phyloP scores from a whole-genome alignment of 2,797 vertebrate genomes.

The Xenopus petersii region DNA sequence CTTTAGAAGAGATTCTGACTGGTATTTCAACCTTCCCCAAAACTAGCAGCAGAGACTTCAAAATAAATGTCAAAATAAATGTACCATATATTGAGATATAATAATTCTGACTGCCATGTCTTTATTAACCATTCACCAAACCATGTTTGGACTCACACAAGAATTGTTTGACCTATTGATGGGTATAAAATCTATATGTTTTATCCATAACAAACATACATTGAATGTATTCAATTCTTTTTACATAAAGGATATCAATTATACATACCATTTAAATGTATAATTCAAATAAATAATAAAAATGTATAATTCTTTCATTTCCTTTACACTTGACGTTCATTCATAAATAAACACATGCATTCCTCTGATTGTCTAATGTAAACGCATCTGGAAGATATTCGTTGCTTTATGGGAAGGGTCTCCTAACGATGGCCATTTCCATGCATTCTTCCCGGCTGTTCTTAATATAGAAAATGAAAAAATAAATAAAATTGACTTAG shows the following conservation, averaged over 20 bases:
- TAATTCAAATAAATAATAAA: conserved; percentile 45
- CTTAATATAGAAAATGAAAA: conserved; percentile 44
- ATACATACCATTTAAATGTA: conserved; percentile 41
- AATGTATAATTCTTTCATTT: conserved; percentile 41
- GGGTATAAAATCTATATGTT: too few relatives aligned
- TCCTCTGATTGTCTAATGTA: conserved; percentile 45
- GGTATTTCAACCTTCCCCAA: too few relatives aligned
- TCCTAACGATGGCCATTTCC: conserved; percentile 20
- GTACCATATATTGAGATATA: too few relatives aligned
- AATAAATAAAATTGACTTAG: conserved; percentile 41
- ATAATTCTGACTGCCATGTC: too few relatives aligned
- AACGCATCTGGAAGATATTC: conserved; percentile 47
- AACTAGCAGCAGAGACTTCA: too few relatives aligned
- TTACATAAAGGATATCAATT: conserved; percentile 31
- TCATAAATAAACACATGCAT: conserved; percentile 46
- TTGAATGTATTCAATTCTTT: conserved; percentile 15
- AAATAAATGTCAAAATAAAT: too few relatives aligned
- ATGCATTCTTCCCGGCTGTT: conserved; percentile 36
- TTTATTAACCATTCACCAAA: too few relatives aligned
- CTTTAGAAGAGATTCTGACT: too few relatives aligned
- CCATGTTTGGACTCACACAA: too few relatives aligned
- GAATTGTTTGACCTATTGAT: too few relatives aligned
- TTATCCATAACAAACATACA: not conserved
- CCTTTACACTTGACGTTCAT: conserved; percentile 47
- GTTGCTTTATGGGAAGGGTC: conserved; percentile 15